These are phyloP conservation scores for Falcaria lacertinaria DNA, from an alignment of 2,888 invertebrate genomes.

Conservation along the genomic window DNA sequence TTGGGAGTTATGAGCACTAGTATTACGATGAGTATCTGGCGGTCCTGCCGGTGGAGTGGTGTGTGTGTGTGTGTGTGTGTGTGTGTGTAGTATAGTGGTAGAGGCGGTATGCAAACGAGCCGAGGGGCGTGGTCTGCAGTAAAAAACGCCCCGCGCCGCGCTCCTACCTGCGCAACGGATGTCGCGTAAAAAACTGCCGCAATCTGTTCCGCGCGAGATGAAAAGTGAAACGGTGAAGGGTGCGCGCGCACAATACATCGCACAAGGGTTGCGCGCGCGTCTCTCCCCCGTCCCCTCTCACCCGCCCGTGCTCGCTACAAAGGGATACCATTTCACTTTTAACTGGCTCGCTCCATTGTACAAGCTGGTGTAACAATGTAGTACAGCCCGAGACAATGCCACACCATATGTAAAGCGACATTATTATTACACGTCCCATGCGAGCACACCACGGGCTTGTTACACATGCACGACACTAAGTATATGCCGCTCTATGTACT, in stretches of 20 bases:
- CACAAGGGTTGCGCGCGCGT: constrained; percentile 48
- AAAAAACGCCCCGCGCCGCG: constrained; percentile 34
- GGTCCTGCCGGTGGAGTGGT: too few species aligned
- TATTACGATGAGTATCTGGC: too few species aligned
- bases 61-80: not conserved
- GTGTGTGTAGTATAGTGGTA: constrained; percentile 7
- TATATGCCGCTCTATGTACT: too few species aligned
- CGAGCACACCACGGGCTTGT: too few species aligned
- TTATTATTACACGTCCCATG: too few species aligned
- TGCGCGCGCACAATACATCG: constrained; percentile 27
- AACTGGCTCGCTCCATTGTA: constrained; percentile 13
- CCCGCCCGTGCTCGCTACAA: constrained; percentile 14
- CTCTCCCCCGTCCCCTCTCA: constrained; percentile 12
- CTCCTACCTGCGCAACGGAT: constrained; percentile 35
- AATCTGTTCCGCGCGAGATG: constrained; percentile 51
- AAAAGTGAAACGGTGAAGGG: constrained; percentile 49
- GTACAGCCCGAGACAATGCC: constrained; percentile 3
- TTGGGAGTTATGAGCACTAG: too few species aligned
- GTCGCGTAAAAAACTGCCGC: constrained; percentile 44
- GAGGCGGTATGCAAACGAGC: constrained; percentile 52
- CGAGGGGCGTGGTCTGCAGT: constrained; percentile 31
- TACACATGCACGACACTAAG: too few species aligned
- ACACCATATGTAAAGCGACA: too few species aligned
- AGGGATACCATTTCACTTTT: constrained; percentile 44
- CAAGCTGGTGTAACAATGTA: constrained; percentile 11